These are phyloP conservation scores for Smithornis capensis DNA, from an alignment of 2,113 vertebrate genomes.

Conservation along the genomic window DNA sequence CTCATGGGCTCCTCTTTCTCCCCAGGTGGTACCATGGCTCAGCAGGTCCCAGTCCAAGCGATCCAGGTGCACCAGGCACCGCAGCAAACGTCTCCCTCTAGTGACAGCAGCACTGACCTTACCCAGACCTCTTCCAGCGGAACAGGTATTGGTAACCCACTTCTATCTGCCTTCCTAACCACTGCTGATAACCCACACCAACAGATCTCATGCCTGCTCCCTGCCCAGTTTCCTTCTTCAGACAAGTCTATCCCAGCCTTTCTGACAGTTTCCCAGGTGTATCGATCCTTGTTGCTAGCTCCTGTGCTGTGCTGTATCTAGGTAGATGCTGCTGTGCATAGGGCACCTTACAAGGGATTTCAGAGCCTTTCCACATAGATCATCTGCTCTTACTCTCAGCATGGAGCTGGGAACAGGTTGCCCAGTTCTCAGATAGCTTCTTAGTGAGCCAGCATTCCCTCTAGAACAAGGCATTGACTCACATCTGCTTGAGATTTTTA, in stretches of 20 bases:
- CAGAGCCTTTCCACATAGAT: not conserved
- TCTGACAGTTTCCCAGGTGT: not conserved
- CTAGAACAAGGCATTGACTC: not conserved
- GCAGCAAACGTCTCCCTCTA: conserved; percentile 83
- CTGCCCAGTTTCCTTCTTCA: not conserved
- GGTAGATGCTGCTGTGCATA: not conserved
- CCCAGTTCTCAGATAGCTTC: not conserved
- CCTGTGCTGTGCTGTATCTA: not conserved
- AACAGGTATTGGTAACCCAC: conserved; percentile 77
- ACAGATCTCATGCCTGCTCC: rapidly evolving
- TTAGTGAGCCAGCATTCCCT: not conserved
- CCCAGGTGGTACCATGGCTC: conserved; percentile 86
- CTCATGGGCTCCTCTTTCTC: conserved; percentile 30
- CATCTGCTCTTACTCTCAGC: not conserved
- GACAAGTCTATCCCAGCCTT: not conserved
- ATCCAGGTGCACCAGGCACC: conserved; percentile 93
- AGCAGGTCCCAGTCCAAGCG: conserved; percentile 93
- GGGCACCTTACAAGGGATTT: not conserved
- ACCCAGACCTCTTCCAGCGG: conserved; percentile 90
- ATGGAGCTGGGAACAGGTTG: not conserved
- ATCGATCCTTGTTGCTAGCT: not conserved
- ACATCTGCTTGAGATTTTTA: not conserved
- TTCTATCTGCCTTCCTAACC: not conserved
- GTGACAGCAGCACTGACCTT: conserved; percentile 91
- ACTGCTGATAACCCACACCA: not conserved